These are phyloP conservation scores for Melanotus villosus DNA, from an alignment of 2,888 invertebrate species.

Conservation along the genomic window DNA sequence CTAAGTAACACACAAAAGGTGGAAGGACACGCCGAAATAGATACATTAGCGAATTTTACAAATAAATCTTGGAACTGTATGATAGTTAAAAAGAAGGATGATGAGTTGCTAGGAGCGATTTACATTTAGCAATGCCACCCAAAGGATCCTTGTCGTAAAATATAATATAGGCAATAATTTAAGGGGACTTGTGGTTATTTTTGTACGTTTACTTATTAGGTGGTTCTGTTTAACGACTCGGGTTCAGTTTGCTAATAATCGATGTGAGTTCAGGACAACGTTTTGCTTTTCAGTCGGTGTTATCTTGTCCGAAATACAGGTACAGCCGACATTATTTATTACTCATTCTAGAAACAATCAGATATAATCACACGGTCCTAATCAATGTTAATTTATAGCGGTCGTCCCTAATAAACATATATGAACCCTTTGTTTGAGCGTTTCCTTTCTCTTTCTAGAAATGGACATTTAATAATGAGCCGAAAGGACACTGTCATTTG, in stretches of 20 bases:
- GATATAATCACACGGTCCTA: slow-evolving; percentile 69
- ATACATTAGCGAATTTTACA: slow-evolving; percentile 40
- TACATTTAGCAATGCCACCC: slow-evolving; percentile 32
- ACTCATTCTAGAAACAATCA: slow-evolving; percentile 67
- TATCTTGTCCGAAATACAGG: slow-evolving; percentile 53
- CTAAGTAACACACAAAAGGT: slow-evolving; percentile 36
- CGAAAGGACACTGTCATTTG: slow-evolving; percentile 55
- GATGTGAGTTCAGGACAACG: slow-evolving; percentile 50
- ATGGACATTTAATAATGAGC: slow-evolving; percentile 65
- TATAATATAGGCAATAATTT: slow-evolving; percentile 39
- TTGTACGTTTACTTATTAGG: slow-evolving; percentile 46
- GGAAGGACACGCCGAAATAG: slow-evolving; percentile 42
- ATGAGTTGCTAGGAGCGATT: slow-evolving; percentile 22
- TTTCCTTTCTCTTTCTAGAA: slow-evolving; percentile 51
- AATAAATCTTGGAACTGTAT: slow-evolving; percentile 23
- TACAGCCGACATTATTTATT: slow-evolving; percentile 65
- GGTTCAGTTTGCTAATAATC: slow-evolving; percentile 47
- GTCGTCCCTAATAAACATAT: slow-evolving; percentile 67
- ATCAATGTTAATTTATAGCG: slow-evolving; percentile 69
- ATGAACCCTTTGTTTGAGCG: slow-evolving; percentile 67
- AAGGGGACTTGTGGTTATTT: slow-evolving; percentile 37
- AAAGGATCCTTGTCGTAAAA: slow-evolving; percentile 34
- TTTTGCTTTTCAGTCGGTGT: slow-evolving; percentile 53
- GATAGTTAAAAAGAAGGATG: slow-evolving; percentile 9
- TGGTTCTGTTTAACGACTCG: slow-evolving; percentile 43